phyloP scores from a whole-genome alignment of 1,140 invertebrate species.

The Cydia pomonella region DNA sequence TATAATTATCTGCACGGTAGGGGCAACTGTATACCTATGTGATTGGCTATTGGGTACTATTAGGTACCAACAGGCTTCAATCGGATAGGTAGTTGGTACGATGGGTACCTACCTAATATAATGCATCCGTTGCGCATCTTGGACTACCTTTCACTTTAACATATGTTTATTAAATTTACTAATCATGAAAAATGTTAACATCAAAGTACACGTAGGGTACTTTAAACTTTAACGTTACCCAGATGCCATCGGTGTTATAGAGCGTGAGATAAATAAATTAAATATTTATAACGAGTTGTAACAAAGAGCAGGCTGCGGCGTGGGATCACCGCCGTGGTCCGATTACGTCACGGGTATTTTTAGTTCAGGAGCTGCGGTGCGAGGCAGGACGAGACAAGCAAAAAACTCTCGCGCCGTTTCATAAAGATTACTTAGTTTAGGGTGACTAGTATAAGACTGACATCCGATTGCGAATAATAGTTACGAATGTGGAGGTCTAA shows the following conservation, averaged over 20 bases:
- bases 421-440: neutral
- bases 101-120: neutral
- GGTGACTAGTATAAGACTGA: neutral
- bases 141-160: too few relatives aligned
- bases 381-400: constrained; percentile 61
- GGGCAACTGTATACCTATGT: too few relatives aligned
- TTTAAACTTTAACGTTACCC: constrained; percentile 53
- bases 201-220: constrained; percentile 1
- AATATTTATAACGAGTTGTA: constrained; percentile 69
- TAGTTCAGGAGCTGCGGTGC: constrained; percentile 56
- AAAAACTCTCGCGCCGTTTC: constrained; percentile 51
- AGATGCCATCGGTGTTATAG: constrained; percentile 57
- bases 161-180: neutral
- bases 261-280: constrained; percentile 66
- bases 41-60: too few relatives aligned
- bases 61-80: too few relatives aligned
- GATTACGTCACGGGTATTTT: constrained; percentile 76
- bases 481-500: neutral
- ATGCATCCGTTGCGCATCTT: neutral
- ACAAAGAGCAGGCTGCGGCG: constrained; percentile 56
- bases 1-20: too few relatives aligned
- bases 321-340: constrained; percentile 62
- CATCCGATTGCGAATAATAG: neutral
- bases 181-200: neutral
- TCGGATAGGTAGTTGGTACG: too few relatives aligned